These are phyloP conservation scores for Eristalinus aeneus DNA, from an alignment of 2,888 invertebrate genomes.

Conservation along the genomic window DNA sequence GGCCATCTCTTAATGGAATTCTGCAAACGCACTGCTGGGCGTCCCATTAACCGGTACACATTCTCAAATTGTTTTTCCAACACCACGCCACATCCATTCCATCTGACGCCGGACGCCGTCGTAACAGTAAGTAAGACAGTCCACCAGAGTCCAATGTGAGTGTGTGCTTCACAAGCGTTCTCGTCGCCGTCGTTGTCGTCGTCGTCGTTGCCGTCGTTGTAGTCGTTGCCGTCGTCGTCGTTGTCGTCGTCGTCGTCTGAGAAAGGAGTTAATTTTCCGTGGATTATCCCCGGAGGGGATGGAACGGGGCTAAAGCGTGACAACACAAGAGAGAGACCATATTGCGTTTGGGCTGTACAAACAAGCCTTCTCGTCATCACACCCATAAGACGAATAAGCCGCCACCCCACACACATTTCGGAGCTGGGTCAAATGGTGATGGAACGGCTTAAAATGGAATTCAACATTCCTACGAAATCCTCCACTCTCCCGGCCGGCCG, in stretches of 20 bases:
- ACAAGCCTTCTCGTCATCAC: conserved; percentile 22
- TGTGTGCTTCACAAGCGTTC: neutral
- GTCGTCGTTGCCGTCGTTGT: too few species aligned
- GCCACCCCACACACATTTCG: conserved; percentile 25
- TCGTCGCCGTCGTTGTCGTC: too few species aligned
- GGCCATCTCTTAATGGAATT: conserved; percentile 57
- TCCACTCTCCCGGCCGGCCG: conserved; percentile 2
- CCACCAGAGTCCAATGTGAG: neutral
- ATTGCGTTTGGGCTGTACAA: conserved; percentile 28
- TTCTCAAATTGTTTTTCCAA: conserved; percentile 25
- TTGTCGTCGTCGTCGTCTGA: neutral
- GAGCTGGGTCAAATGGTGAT: neutral
- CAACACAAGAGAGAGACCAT: conserved; percentile 22
- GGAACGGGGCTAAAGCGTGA: neutral
- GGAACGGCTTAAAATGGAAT: conserved; percentile 36
- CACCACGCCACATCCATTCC: neutral
- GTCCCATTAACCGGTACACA: conserved; percentile 49
- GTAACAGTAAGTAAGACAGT: neutral
- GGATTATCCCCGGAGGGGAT: conserved; percentile 50
- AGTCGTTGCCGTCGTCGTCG: too few species aligned
- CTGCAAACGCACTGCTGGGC: conserved; percentile 50
- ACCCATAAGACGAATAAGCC: conserved; percentile 54
- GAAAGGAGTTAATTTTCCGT: conserved; percentile 57
- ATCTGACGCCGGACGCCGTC: too few species aligned
- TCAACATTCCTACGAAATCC: conserved; percentile 34